Percentiles rank a stretch among this genome's conserved stretches.
These are phyloP conservation scores for Chymomyza procnemis DNA, from an alignment of 2,888 invertebrate genomes.

Conservation along the genomic window DNA sequence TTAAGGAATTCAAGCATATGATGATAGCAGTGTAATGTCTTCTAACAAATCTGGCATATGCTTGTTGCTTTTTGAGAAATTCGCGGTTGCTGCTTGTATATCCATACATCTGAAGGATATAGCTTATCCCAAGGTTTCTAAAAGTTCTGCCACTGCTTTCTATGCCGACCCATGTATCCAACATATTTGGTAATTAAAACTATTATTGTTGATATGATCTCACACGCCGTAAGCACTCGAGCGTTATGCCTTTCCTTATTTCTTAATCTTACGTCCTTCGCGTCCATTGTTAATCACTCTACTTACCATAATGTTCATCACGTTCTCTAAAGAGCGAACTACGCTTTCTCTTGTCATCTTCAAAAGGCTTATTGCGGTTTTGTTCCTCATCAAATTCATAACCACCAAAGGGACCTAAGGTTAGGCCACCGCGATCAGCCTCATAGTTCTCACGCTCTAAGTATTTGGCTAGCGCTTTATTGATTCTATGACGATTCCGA, in stretches of 20 bases:
- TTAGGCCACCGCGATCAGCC: conserved; percentile 57
- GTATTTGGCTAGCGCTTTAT: conserved; percentile 76
- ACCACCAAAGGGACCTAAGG: conserved; percentile 60
- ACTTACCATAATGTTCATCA: conserved; percentile 76
- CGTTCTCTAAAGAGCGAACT: conserved; percentile 77
- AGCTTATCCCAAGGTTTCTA: too few species aligned
- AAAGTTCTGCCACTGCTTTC: too few species aligned
- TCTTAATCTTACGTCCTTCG: neutral
- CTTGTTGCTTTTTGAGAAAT: too few species aligned
- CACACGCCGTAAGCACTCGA: too few species aligned
- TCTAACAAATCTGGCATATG: too few species aligned
- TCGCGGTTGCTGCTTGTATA: too few species aligned
- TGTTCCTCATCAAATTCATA: conserved; percentile 69
- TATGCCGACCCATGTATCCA: too few species aligned
- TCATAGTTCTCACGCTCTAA: conserved; percentile 75
- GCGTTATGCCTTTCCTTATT: neutral
- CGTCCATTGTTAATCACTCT: neutral
- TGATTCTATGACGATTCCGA: conserved; percentile 74
- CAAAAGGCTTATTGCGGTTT: conserved; percentile 46
- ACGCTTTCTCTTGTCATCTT: conserved; percentile 73
- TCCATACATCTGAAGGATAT: too few species aligned
- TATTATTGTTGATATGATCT: too few species aligned
- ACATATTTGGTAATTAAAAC: too few species aligned
- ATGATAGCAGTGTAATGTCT: too few species aligned
- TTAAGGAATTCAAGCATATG: too few species aligned